Evolutionary conservation across 2,797 vertebrate genomes (phyloP).

Genomic region (Valencia hispanica): DNA sequence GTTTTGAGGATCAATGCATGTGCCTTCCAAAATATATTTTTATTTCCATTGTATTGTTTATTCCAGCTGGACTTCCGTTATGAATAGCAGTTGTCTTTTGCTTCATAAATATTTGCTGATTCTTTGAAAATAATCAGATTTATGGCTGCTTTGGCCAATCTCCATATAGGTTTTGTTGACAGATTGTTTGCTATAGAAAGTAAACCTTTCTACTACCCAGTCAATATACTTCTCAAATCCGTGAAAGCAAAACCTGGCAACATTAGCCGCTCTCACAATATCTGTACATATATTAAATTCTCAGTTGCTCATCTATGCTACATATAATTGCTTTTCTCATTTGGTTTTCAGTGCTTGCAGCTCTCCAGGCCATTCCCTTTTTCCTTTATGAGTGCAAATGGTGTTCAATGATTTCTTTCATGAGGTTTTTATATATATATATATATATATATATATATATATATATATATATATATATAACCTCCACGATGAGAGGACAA

Average conservation of each 20-base stretch:
- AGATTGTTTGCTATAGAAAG: conserved; percentile 18
- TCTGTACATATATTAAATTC: conserved; percentile 79
- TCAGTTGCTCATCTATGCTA: conserved; percentile 72
- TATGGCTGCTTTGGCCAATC: conserved; percentile 54
- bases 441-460: no score
- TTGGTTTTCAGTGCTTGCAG: conserved; percentile 83
- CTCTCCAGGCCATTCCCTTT: conserved; percentile 72
- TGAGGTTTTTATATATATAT: conserved; percentile 39
- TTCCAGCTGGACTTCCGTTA: conserved; percentile 5
- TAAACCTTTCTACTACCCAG: conserved; percentile 6
- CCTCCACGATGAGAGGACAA: conserved; percentile 46
- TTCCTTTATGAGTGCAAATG: conserved; percentile 79
- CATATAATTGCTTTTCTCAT: conserved; percentile 79
- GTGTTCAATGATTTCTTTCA: conserved; percentile 25
- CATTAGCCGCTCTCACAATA: conserved; percentile 36
- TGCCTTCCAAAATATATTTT: not conserved
- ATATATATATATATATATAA: no score
- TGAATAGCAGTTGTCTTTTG: conserved; percentile 29
- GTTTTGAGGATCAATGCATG: conserved; percentile 24
- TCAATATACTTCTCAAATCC: not conserved
- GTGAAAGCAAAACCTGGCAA: no score
- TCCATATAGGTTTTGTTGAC: conserved; percentile 6
- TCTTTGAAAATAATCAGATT: conserved; percentile 20
- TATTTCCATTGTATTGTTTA: not conserved
- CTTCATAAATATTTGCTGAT: conserved; percentile 16